Evolutionary conservation across 2,888 invertebrate genomes (phyloP), one percentile per base, ranked within the genome.

Genomic region (Nemurella pictetii): DNA sequence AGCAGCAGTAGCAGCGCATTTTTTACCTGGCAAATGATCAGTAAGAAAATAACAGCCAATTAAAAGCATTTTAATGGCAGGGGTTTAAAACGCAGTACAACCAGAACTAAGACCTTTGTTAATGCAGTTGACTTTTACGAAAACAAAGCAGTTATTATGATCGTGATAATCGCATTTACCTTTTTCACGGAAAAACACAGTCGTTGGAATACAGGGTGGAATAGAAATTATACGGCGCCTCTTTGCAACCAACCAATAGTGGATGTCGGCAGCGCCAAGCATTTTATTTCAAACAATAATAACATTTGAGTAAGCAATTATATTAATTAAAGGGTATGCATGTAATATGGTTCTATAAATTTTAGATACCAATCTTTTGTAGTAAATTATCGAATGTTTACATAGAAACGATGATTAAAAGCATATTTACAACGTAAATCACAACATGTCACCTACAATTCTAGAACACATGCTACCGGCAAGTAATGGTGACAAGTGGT

Each of bases 11-110:
- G n/a, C n/a, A n/a, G n/a, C 26, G 75, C 75, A 75, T 26, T 75
- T 75, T 75, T 75, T 26, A 4, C 75, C 20, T 75, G 75, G 28
- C 75, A 75, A n/a, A 28, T 75, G 75, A 75, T 75, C 75, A 75
- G 75, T 75, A 27, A 28, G 28, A 75, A 75, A 75, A 75, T 75
- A 55, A 55, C n/a, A 15, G 26, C 15, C 75, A 75, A 75, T 75
- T 75, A 75, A 75, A 75, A 75, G 1, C 26, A 75, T 75, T 27
- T 27, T 27, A 28, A 75, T 28, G 75, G 26, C 75, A 75, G 75
- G 75, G 75, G 75, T 75, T 26, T 26, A 27, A 75, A 75, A 55
- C 5, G 35, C 55, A 55, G 55, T 55, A 20, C 55, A 12, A 55
- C 55, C 20, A 55, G 15, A 12, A 55, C 55, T 20, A 12, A 55